These are phyloP conservation scores for Congeria kusceri DNA, from an alignment of 2,888 invertebrate genomes.

Conservation along the genomic window DNA sequence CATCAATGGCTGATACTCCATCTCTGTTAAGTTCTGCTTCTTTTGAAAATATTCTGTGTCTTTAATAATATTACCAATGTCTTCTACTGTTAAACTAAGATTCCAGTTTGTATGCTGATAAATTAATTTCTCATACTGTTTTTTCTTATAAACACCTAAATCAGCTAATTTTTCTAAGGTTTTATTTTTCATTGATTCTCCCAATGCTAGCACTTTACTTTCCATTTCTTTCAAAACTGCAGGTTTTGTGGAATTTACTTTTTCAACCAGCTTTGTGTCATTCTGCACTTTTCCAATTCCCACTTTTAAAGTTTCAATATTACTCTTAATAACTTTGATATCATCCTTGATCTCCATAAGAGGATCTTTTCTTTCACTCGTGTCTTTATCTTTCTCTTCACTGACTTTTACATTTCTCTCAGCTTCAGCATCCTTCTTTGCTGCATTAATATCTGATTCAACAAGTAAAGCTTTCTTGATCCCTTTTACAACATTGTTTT, in stretches of 20 bases:
- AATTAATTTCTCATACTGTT: slow-evolving; percentile 65
- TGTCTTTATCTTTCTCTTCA: not conserved
- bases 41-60: slow-evolving; percentile 78
- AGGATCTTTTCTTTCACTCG: slow-evolving; percentile 9
- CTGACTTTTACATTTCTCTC: slow-evolving; percentile 2
- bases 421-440: not conserved
- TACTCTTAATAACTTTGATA: slow-evolving; percentile 17
- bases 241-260: slow-evolving; percentile 31
- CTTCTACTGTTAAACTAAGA: slow-evolving; percentile 75
- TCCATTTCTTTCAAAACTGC: slow-evolving; percentile 51
- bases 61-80: slow-evolving; percentile 79
- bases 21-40: slow-evolving; percentile 67
- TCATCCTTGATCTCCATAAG: slow-evolving; percentile 16
- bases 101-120: slow-evolving; percentile 72
- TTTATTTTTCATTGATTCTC: slow-evolving; percentile 77
- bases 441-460: not conserved
- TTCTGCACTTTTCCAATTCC: slow-evolving; percentile 8
- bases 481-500: too few species aligned
- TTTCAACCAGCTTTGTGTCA: slow-evolving; percentile 12
- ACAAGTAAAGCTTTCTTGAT: too few species aligned
- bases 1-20: slow-evolving; percentile 58
- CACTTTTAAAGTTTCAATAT: slow-evolving; percentile 5
- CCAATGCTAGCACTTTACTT: slow-evolving; percentile 68
- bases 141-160: slow-evolving; percentile 73
- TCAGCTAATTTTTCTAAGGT: slow-evolving; percentile 76